These are phyloP conservation scores for Crypturellus tataupa DNA, from an alignment of 2,797 vertebrate genomes.

Conservation along the genomic window DNA sequence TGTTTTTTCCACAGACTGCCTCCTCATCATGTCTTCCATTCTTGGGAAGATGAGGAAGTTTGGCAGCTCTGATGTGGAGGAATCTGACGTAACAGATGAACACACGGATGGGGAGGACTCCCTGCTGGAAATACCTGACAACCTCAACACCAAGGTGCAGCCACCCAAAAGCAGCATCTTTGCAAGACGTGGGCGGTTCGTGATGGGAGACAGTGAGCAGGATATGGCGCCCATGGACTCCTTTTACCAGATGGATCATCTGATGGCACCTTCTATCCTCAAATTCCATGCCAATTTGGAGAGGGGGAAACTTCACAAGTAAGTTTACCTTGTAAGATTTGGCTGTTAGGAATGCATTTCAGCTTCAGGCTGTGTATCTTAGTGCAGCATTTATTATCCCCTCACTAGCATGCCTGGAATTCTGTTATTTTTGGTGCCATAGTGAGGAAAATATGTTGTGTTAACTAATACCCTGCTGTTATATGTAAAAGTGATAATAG, in stretches of 20 bases:
- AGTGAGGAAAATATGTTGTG: background rate
- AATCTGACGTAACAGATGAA: slow-evolving; percentile 75
- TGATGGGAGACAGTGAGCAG: slow-evolving; percentile 73
- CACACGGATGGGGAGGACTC: slow-evolving; percentile 82
- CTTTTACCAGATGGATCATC: slow-evolving; percentile 86
- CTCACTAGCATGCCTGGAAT: fast-evolving
- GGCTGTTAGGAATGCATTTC: background rate
- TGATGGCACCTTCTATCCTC: slow-evolving; percentile 72
- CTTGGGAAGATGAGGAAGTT: slow-evolving; percentile 85
- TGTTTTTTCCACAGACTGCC: slow-evolving; percentile 21
- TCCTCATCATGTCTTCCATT: slow-evolving; percentile 53
- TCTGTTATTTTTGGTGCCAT: background rate
- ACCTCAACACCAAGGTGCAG: slow-evolving; percentile 21
- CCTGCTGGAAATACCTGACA: slow-evolving; percentile 58
- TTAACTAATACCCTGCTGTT: background rate
- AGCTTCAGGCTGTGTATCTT: background rate
- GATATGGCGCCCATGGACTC: slow-evolving; percentile 89
- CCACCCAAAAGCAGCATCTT: slow-evolving; percentile 73
- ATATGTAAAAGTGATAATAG: background rate
- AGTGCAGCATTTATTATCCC: background rate
- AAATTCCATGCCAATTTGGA: slow-evolving; percentile 83
- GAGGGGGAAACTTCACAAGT: slow-evolving; percentile 79
- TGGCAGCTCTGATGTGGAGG: slow-evolving; percentile 75
- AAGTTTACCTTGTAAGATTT: slow-evolving; percentile 39
- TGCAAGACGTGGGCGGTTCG: slow-evolving; percentile 72